A percentile compares a stretch with the other conserved stretches of the same genome.
phyloP scores from a whole-genome alignment of 1,140 invertebrate genomes.

The Drosophila seguyi region DNA sequence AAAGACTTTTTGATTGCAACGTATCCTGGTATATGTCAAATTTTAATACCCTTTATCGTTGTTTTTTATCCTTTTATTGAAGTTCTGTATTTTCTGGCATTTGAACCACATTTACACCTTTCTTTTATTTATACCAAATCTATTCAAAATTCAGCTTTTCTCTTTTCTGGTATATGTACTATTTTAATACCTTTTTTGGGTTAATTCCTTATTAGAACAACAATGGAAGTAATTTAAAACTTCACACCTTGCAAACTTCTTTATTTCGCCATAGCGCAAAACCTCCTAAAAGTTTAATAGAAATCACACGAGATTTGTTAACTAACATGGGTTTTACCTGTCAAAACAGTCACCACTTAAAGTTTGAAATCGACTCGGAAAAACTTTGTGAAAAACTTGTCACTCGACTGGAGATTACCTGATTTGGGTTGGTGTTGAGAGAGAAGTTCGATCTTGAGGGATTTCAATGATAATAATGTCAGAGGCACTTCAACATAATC shows the following conservation, averaged over 20 bases:
- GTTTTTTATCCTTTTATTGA: too few species aligned
- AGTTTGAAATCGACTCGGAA: conserved; percentile 19
- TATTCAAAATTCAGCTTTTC: neutral
- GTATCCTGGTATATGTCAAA: too few species aligned
- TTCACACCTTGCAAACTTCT: neutral
- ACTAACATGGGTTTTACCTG: conserved; percentile 13
- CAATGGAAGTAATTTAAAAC: neutral
- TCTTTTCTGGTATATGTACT: neutral
- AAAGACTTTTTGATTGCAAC: too few species aligned
- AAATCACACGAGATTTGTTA: conserved; percentile 10
- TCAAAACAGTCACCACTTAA: neutral
- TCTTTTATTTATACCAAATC: too few species aligned
- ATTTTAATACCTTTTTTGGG: neutral
- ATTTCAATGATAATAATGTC: conserved; percentile 32
- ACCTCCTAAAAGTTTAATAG: neutral
- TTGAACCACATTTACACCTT: too few species aligned
- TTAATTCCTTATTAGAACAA: too few species aligned
- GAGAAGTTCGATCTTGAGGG: conserved; percentile 13
- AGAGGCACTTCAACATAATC: conserved; percentile 16
- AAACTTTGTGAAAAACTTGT: conserved; percentile 30
- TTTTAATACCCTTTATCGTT: too few species aligned
- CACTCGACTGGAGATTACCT: conserved; percentile 12
- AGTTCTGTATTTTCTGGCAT: too few species aligned
- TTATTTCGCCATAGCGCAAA: neutral
- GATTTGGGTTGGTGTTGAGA: conserved; percentile 33